Conservation (phyloP, 2,888 invertebrate genomes). For the Aethes cnicana region DNA sequence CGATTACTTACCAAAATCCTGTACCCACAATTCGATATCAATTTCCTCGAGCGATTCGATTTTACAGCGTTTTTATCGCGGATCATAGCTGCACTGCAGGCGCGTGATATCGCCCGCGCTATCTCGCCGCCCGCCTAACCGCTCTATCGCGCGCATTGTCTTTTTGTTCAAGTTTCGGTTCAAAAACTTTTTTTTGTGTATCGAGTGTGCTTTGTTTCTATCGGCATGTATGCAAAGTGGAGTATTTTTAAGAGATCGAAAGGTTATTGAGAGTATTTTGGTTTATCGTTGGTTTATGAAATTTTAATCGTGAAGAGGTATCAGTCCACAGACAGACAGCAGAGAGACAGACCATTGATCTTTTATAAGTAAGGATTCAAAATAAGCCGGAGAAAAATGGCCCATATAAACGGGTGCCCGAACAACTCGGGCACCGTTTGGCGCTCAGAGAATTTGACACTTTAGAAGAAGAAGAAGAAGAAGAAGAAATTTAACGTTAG, state of each 20-base stretch:
- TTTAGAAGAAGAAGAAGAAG: too few relatives aligned
- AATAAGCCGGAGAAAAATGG: too few relatives aligned
- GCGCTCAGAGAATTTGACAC: too few relatives aligned
- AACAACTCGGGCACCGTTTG: too few relatives aligned
- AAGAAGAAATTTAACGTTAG: too few relatives aligned
- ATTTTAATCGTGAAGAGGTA: too few relatives aligned
- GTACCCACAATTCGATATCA: slow-evolving; percentile 39
- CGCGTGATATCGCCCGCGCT: slow-evolving; percentile 41
- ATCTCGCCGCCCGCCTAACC: slow-evolving; percentile 42
- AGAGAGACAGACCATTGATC: too few relatives aligned
- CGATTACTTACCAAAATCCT: not conserved
- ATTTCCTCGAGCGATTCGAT: slow-evolving; percentile 50
- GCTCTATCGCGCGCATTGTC: slow-evolving; percentile 38
- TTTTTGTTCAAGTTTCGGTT: slow-evolving; percentile 39
- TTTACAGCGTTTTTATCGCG: slow-evolving; percentile 50
- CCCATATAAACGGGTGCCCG: too few relatives aligned
- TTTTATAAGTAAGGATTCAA: too few relatives aligned
- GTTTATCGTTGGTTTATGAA: too few relatives aligned
- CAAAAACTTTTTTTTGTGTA: slow-evolving; percentile 19
- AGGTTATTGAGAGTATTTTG: not conserved
- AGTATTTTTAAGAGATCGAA: not conserved
- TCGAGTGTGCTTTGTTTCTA: slow-evolving; percentile 14
- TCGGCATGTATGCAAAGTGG: not conserved
- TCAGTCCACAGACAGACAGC: too few relatives aligned
- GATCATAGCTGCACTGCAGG: slow-evolving; percentile 43